phyloP scores from a whole-genome alignment of 2,888 invertebrate species.

The Dromius quadrimaculatus region DNA sequence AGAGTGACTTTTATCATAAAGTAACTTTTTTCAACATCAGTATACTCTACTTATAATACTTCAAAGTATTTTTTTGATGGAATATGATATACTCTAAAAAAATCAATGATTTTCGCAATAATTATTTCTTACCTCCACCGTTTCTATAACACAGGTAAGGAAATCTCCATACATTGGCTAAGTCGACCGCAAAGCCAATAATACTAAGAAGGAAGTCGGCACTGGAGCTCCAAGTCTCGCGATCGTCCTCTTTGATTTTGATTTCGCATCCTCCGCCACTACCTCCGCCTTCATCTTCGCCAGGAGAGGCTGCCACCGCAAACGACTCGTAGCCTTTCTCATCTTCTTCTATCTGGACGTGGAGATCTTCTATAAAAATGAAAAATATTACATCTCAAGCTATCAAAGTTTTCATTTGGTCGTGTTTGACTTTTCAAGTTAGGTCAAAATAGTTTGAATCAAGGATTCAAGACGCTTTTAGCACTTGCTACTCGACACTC shows the following conservation, averaged over 20 bases:
- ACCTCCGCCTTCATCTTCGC: constrained; percentile 59
- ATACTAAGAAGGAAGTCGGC: constrained; percentile 86
- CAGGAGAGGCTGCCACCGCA: constrained; percentile 64
- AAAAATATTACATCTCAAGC: neutral
- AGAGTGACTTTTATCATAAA: too few relatives aligned
- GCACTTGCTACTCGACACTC: too few relatives aligned
- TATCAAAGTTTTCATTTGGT: neutral
- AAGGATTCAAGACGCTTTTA: too few relatives aligned
- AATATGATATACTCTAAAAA: too few relatives aligned
- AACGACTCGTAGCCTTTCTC: constrained; percentile 64
- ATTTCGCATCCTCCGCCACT: constrained; percentile 57
- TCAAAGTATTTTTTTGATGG: too few relatives aligned
- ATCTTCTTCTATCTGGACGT: constrained; percentile 66
- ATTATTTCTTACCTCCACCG: constrained; percentile 80
- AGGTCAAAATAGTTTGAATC: too few relatives aligned
- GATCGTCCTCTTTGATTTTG: constrained; percentile 67
- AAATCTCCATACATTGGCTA: constrained; percentile 90
- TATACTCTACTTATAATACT: too few relatives aligned
- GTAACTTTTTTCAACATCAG: too few relatives aligned
- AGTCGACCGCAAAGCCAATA: constrained; percentile 87
- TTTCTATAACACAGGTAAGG: constrained; percentile 84
- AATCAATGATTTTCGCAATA: too few relatives aligned
- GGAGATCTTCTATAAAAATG: constrained; percentile 63
- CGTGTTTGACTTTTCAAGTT: neutral
- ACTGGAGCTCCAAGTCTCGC: constrained; percentile 86